Evolutionary conservation across 2,113 vertebrate genomes (phyloP), one percentile per base, ranked within the genome.

Genomic region (Psammodynastes pulverulentus): DNA sequence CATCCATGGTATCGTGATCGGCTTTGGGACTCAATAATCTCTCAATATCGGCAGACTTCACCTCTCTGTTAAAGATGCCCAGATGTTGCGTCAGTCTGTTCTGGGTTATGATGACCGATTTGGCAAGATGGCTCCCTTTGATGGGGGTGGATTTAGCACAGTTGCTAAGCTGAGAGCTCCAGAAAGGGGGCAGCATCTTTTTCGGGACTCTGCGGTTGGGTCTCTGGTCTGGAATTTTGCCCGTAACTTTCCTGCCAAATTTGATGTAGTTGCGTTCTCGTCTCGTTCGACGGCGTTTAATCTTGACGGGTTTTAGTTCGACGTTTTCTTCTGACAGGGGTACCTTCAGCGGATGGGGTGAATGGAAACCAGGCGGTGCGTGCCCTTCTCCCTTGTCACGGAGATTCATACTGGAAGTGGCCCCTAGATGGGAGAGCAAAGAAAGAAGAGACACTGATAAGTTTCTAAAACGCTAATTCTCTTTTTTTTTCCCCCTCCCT

Each of bases 41-140:
- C 85, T 97, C 97, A 62, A 98, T 97, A 62, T 98, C 95, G 3
- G 97, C 84, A 1, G 98, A 98, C 91, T 98, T 98, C 87, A 98
- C 97, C 90, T 98, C 97, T 39, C 97, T 96, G 94, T 97, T 98
- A 93, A 98, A 98, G 23, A 98, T 96, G 15, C 98, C 98, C 15
- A 96, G 96, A 92, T 97, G 97, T 29, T 97, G 97, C 4, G 95
- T 97, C 26, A 98, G 96, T 1, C 98, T 98, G 53, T 94, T 94
- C 13, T 97, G 96, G 8, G 98, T 98, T 92, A 98, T 98, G 86
- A 98, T 94, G 86, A 97, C 97, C 1, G 96, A 96, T 88, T 97
- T 97, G 84, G 85, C 62, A n/a, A 53, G 79, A 12, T n/a, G 29
- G 23, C 3, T 23, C n/a, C 62, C 58, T 9, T 53, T 87, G 17